These are phyloP conservation scores for Cerastis leucographa DNA, from an alignment of 2,888 invertebrate species.

Conservation along the genomic window DNA sequence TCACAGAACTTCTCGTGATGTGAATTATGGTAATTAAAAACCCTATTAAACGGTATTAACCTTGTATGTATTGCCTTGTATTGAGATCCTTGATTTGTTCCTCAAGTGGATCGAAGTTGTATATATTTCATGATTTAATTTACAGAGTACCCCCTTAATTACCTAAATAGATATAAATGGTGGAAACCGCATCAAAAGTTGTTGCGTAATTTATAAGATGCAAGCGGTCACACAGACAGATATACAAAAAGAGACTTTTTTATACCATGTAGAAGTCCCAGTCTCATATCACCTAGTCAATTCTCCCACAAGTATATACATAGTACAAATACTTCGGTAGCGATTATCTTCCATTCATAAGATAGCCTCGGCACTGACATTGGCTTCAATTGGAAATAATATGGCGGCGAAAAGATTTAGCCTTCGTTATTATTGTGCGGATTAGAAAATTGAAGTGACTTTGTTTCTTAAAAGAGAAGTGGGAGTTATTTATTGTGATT, in stretches of 20 bases:
- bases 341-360: constrained; percentile 61
- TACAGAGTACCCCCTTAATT: not conserved
- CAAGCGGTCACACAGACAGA: not conserved
- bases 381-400: constrained; percentile 75
- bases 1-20: not conserved
- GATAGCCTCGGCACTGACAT: constrained; percentile 76
- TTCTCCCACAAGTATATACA: constrained; percentile 28
- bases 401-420: constrained; percentile 70
- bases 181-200: not conserved
- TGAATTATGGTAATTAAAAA: not conserved
- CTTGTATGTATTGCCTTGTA: not conserved
- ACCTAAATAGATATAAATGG: not conserved
- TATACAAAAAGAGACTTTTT: not conserved
- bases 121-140: not conserved
- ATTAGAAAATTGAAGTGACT: constrained; percentile 71
- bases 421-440: constrained; percentile 69
- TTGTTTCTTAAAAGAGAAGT: constrained; percentile 19
- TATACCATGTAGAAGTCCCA: constrained; percentile 2
- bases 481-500: constrained; percentile 34
- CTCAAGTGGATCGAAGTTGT: not conserved
- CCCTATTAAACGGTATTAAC: too few species aligned
- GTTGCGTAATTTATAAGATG: not conserved
- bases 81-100: not conserved
- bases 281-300: constrained; percentile 19
- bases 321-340: constrained; percentile 38